These are phyloP conservation scores for Pardalotus punctatus DNA, from an alignment of 2,113 vertebrate species.

Conservation along the genomic window DNA sequence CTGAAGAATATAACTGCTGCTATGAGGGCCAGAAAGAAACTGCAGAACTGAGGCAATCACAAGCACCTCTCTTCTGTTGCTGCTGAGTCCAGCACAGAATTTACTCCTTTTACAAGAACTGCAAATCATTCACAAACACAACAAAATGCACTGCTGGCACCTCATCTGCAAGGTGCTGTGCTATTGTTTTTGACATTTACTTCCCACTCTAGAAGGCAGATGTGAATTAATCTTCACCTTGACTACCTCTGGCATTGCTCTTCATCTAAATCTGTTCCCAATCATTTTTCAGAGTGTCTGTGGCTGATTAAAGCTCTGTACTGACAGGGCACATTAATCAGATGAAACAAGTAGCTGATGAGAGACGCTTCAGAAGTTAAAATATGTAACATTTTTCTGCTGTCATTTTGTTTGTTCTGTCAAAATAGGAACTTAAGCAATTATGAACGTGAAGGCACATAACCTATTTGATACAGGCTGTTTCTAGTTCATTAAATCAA, in stretches of 20 bases:
- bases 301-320: not conserved
- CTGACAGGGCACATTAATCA: not conserved
- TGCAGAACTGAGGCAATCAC: not conserved
- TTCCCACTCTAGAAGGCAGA: not conserved
- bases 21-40: not conserved
- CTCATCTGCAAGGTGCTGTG: not conserved
- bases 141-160: not conserved
- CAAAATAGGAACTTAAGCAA: not conserved
- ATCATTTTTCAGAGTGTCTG: not conserved
- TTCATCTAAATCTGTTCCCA: not conserved
- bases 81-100: not conserved
- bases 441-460: not conserved
- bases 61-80: not conserved
- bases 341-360: not conserved
- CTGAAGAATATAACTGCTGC: not conserved
- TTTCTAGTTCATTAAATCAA: not conserved
- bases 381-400: not conserved
- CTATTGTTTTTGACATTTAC: not conserved
- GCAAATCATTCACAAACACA: not conserved
- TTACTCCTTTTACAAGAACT: not conserved
- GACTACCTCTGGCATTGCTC: not conserved
- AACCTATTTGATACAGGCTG: not conserved
- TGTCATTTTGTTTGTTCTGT: not conserved
- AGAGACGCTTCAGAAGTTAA: not conserved
- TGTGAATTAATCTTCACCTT: conserved; percentile 25